Evolutionary conservation across 2,888 invertebrate genomes (phyloP).

Genomic region (Mellilla xanthometata): DNA sequence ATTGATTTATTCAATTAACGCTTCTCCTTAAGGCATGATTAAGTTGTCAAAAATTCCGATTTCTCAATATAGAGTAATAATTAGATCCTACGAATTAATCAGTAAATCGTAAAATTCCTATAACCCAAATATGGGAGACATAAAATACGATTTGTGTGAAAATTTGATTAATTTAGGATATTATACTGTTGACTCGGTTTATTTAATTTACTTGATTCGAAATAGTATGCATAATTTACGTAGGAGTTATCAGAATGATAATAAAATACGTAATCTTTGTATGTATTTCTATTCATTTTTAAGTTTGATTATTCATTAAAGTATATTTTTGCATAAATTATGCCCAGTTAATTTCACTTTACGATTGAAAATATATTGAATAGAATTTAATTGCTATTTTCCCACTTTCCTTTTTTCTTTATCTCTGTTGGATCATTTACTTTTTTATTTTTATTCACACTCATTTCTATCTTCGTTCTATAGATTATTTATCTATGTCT

Average conservation of each 20-base stretch:
- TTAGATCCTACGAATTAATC: slow-evolving; percentile 13
- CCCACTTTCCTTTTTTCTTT: not conserved
- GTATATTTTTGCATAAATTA: too few species aligned
- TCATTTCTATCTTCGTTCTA: slow-evolving; percentile 11
- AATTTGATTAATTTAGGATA: not conserved
- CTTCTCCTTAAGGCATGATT: slow-evolving; percentile 17
- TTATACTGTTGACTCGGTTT: slow-evolving; percentile 3
- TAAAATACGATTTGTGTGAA: slow-evolving; percentile 14
- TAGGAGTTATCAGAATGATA: too few species aligned
- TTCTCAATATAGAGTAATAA: slow-evolving; percentile 15
- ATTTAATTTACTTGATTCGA: not conserved
- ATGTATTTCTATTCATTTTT: too few species aligned
- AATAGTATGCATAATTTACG: too few species aligned
- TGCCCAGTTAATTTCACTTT: too few species aligned
- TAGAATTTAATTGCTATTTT: too few species aligned
- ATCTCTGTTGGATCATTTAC: not conserved
- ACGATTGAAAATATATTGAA: too few species aligned
- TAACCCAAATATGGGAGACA: slow-evolving; percentile 12
- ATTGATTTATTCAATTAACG: slow-evolving; percentile 22
- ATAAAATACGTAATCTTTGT: too few species aligned
- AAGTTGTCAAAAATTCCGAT: slow-evolving; percentile 22
- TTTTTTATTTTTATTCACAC: slow-evolving; percentile 5
- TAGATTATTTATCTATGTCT: too few species aligned
- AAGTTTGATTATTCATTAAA: too few species aligned
- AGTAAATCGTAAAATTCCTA: slow-evolving; percentile 19